phyloP scores from a whole-genome alignment of 37 sponge, comb jelly and placozoan species.

The Crambe crambe region DNA sequence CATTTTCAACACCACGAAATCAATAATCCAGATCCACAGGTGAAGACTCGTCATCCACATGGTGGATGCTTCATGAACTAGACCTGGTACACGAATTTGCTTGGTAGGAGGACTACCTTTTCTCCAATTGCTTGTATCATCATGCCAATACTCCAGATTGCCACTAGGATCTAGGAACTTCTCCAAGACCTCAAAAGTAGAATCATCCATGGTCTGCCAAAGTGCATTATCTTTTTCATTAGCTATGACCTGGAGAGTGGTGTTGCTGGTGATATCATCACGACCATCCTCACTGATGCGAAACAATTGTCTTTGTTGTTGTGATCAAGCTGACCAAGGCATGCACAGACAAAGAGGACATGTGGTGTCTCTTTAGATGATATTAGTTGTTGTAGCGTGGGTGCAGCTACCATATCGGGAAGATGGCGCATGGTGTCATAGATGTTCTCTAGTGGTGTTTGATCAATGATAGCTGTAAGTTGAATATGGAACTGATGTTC shows the following conservation, averaged over 20 bases:
- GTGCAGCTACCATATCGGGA: too few species aligned
- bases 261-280: constrained; percentile 38
- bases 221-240: constrained; percentile 32
- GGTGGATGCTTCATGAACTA: constrained; percentile 61
- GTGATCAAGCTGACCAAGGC: constrained; percentile 49
- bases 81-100: constrained; percentile 15
- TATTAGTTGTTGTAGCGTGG: too few species aligned
- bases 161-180: neutral
- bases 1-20: too few species aligned
- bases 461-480: constrained; percentile 22
- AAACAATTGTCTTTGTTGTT: constrained; percentile 45
- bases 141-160: constrained; percentile 24
- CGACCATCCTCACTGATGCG: constrained; percentile 11
- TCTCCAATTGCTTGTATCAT: neutral
- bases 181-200: constrained; percentile 27
- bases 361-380: constrained; percentile 12
- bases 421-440: too few species aligned
- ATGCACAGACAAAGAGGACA: constrained; percentile 31
- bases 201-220: constrained; percentile 45
- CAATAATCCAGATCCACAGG: too few species aligned
- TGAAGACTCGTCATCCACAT: too few species aligned
- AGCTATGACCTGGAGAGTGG: constrained; percentile 28
- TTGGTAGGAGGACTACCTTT: constrained; percentile 2
- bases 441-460: constrained; percentile 32
- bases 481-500: constrained; percentile 51